Conservation (phyloP, 23 tunicate species). For the Pegea sp. region DNA sequence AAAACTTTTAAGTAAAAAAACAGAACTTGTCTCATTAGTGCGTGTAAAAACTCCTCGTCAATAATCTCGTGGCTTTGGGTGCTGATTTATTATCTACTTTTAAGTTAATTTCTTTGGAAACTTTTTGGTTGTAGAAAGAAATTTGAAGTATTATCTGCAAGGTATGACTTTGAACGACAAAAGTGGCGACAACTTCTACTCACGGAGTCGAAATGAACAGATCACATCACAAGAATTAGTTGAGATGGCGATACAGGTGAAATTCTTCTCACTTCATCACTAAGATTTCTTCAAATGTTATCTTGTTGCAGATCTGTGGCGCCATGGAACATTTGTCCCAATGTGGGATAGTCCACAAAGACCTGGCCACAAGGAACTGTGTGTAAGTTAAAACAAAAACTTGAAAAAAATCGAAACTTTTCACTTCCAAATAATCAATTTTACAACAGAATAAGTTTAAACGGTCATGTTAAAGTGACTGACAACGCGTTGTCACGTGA, state of each 20-base stretch:
- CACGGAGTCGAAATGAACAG: constrained; percentile 9
- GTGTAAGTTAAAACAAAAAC: constrained; percentile 28
- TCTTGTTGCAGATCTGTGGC: too few relatives aligned
- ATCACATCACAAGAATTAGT: constrained; percentile 68
- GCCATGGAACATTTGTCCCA: constrained; percentile 51
- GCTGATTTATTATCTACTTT: constrained; percentile 7
- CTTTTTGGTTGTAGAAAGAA: constrained; percentile 23
- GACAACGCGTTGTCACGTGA: constrained; percentile 82
- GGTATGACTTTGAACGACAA: constrained; percentile 24
- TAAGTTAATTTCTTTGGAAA: neutral
- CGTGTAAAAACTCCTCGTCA: constrained; percentile 18
- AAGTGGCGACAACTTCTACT: constrained; percentile 1
- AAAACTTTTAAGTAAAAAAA: neutral
- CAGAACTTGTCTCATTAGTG: neutral
- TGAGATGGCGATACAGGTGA: constrained; percentile 74
- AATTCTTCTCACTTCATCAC: too few relatives aligned
- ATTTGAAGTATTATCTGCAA: constrained; percentile 64
- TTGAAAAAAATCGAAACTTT: too few relatives aligned
- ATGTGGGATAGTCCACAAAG: constrained; percentile 73
- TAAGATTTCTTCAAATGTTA: too few relatives aligned
- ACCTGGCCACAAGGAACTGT: constrained; percentile 82
- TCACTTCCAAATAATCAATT: too few relatives aligned
- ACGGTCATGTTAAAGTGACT: constrained; percentile 24
- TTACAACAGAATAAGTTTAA: neutral
- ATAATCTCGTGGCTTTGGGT: constrained; percentile 43